These are phyloP conservation scores for Cataglyphis cursor DNA, from an alignment of 2,888 invertebrate species.

Conservation along the genomic window DNA sequence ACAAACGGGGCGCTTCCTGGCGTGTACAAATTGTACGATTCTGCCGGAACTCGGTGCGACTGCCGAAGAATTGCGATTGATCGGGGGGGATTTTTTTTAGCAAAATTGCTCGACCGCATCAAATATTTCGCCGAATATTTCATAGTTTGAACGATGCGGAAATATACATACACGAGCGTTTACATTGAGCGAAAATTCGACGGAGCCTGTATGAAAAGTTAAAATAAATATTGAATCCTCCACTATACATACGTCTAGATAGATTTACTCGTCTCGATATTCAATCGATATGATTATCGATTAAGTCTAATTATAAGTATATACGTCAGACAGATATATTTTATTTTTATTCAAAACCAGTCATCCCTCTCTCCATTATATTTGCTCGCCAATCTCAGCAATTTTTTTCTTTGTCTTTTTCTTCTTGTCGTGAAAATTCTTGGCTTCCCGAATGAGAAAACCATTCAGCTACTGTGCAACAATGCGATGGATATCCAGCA, in stretches of 20 bases:
- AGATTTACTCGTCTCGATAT: neutral
- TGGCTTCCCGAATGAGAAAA: constrained; percentile 79
- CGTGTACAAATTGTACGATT: constrained; percentile 43
- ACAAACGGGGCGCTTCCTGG: constrained; percentile 44
- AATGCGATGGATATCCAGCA: constrained; percentile 77
- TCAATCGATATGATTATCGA: constrained; percentile 8
- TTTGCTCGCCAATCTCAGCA: neutral
- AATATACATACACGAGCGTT: constrained; percentile 36
- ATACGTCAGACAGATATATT: neutral
- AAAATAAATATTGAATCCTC: constrained; percentile 16
- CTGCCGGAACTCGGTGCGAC: constrained; percentile 35
- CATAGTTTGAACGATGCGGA: constrained; percentile 32
- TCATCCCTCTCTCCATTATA: neutral
- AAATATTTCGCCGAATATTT: constrained; percentile 31
- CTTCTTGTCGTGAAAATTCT: constrained; percentile 72
- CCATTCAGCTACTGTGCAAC: constrained; percentile 68
- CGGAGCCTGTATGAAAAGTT: constrained; percentile 39
- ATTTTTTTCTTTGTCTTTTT: constrained; percentile 6
- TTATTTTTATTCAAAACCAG: neutral
- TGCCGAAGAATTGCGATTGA: constrained; percentile 49
- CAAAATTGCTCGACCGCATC: constrained; percentile 27
- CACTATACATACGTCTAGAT: neutral
- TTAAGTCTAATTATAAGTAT: neutral
- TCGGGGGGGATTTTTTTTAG: constrained; percentile 29
- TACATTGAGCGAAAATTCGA: constrained; percentile 45